Base-by-base conservation (phyloP, 2,113 vertebrate genomes). In the Eudyptes chrysolophus region DNA sequence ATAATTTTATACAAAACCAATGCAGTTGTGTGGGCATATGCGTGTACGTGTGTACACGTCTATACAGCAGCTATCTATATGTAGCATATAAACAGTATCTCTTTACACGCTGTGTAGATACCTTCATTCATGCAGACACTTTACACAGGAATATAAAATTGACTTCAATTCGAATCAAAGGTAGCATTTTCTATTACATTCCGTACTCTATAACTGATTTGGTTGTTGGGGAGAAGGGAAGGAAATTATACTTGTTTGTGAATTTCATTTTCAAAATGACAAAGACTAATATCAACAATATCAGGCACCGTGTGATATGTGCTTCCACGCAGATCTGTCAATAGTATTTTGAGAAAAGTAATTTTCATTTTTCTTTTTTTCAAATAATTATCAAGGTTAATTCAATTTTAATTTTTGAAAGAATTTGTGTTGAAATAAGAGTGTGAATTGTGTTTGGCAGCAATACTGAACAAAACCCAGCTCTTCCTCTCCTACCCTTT, bases 391-490 rank as follows among this genome's bases (percentile, higher is more conserved):
- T 81, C 90, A 89, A 94, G 93, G 86, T 93, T 92, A 96, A 94
- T 96, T 68, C 52, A 42, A 86, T 87, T 94, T 75, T 85, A 89
- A 88, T 94, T 94, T 96, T 93, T 90, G 21, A 87, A 94, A 70
- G 21, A 76, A 91, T 78, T 95, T 62, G 58, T 81, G 82, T 51
- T 87, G 85, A 97, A 96, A 86, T 81, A 95, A 90, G 91, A 89
- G 91, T 94, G 96, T 94, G 87, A 97, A 96, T 84, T 85, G 34
- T 84, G 91, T 97, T 96, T 96, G 96, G 77, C 94, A 96, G 77
- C 70, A 89, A 55, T 51, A 75, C 32, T 72, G 51, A 95, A 89
- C 60, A 80, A 83, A 91, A 5, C 0, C 4, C n/a, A 84, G 36
- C 66, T 74, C 55, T 52, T 85, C 60, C 19, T 91, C 55, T 89